A percentile compares a stretch with the other conserved stretches of the same genome.
These are phyloP conservation scores for Neelides sp. DNA, from an alignment of 1,140 invertebrate species.

Conservation along the genomic window DNA sequence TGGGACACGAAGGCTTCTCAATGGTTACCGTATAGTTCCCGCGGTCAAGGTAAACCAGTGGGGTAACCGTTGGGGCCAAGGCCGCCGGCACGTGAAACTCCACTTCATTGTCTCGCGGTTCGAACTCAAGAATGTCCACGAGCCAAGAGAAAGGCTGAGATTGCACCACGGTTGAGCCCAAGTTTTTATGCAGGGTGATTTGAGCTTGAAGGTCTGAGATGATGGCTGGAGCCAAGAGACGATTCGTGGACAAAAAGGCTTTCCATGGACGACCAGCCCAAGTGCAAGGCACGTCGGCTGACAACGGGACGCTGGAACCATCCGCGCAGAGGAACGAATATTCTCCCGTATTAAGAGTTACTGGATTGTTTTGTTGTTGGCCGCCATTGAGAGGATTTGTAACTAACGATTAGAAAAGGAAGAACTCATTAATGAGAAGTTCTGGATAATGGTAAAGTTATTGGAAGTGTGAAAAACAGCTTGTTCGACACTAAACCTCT, in stretches of 20 bases:
- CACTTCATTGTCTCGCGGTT: slow-evolving; percentile 15
- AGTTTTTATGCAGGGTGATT: slow-evolving; percentile 18
- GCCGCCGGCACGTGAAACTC: slow-evolving; percentile 23
- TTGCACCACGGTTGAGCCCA: slow-evolving; percentile 7
- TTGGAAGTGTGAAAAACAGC: too few relatives aligned
- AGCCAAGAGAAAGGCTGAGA: slow-evolving; percentile 19
- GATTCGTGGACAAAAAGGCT: slow-evolving; percentile 23
- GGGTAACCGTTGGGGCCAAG: slow-evolving; percentile 26
- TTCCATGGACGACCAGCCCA: slow-evolving; percentile 31
- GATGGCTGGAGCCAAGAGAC: slow-evolving; percentile 10
- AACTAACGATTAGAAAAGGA: too few relatives aligned
- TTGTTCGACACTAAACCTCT: too few relatives aligned
- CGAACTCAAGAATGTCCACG: slow-evolving; percentile 25
- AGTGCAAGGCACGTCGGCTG: slow-evolving; percentile 30
- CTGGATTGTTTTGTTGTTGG: too few relatives aligned
- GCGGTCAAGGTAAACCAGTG: slow-evolving; percentile 24
- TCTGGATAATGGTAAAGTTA: too few relatives aligned
- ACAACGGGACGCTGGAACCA: slow-evolving; percentile 41
- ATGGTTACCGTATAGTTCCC: slow-evolving; percentile 30
- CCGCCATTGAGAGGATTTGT: too few relatives aligned
- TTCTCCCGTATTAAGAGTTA: slow-evolving; percentile 31
- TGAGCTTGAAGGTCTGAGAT: slow-evolving; percentile 25
- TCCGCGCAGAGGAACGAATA: slow-evolving; percentile 55
- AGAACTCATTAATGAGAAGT: too few relatives aligned
- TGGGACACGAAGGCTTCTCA: slow-evolving; percentile 30